These are phyloP conservation scores for Actinia tenebrosa DNA, from an alignment of 64 coral and sea anemone genomes.

Conservation along the genomic window DNA sequence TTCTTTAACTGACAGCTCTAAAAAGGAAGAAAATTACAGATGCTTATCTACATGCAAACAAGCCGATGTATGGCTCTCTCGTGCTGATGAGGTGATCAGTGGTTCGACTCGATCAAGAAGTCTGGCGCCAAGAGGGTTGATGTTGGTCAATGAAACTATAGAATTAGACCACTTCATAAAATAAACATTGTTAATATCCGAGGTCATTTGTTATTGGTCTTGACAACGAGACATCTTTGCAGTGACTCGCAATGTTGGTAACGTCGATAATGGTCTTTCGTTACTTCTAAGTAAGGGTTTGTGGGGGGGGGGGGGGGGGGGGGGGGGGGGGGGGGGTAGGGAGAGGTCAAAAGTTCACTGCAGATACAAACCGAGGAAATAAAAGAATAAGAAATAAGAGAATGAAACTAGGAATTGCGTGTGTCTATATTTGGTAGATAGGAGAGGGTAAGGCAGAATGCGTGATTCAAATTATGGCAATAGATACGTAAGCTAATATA, in stretches of 20 bases:
- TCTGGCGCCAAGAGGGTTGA: not conserved
- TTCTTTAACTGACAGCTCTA: not conserved
- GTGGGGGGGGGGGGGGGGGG: too few relatives aligned
- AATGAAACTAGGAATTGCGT: too few relatives aligned
- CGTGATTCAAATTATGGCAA: too few relatives aligned
- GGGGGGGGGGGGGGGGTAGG: too few relatives aligned
- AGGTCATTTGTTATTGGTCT: not conserved
- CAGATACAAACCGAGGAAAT: too few relatives aligned
- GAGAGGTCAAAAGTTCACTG: too few relatives aligned
- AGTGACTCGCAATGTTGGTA: not conserved
- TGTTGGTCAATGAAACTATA: not conserved
- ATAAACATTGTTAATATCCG: conserved; percentile 10
- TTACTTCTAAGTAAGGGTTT: too few relatives aligned
- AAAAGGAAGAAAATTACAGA: not conserved
- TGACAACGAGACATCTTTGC: not conserved
- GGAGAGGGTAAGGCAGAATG: too few relatives aligned
- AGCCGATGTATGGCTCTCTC: not conserved
- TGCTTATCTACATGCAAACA: not conserved
- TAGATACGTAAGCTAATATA: too few relatives aligned
- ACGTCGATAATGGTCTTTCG: too few relatives aligned
- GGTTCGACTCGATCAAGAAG: not conserved
- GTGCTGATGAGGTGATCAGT: not conserved
- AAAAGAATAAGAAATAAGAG: too few relatives aligned
- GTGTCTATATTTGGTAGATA: too few relatives aligned
- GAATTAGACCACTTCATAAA: not conserved